phyloP scores from a whole-genome alignment of 1,140 invertebrate species.

The Coelopa frigida region DNA sequence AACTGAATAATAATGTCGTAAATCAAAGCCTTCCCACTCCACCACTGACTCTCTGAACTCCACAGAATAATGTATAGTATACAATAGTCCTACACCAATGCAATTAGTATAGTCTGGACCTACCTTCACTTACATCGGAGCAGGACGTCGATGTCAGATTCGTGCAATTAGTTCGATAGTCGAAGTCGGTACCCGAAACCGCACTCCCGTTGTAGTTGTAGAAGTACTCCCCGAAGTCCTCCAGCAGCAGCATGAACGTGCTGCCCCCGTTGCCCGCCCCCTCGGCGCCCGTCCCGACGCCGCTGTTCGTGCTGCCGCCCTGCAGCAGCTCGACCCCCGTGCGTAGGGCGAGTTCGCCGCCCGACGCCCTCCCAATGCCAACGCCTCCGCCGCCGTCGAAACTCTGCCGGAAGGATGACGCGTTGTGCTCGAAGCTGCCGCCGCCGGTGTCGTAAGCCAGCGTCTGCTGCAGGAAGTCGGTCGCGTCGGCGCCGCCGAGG shows the following conservation, averaged over 20 bases:
- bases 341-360: too few relatives aligned
- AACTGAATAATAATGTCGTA: too few relatives aligned
- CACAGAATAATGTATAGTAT: too few relatives aligned
- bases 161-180: constrained; percentile 21
- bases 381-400: constrained; percentile 2
- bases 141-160: constrained; percentile 8
- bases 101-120: neutral
- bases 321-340: too few relatives aligned
- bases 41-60: too few relatives aligned
- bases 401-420: constrained; percentile 3
- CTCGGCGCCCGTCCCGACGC: neutral
- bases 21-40: too few relatives aligned
- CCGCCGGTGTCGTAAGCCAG: neutral
- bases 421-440: constrained; percentile 1
- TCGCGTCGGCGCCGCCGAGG: constrained; percentile 20
- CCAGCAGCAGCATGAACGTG: constrained; percentile 50
- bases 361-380: neutral
- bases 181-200: constrained; percentile 26
- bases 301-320: too few relatives aligned
- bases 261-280: constrained; percentile 31
- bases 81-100: too few relatives aligned
- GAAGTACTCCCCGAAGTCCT: constrained; percentile 56
- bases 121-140: constrained; percentile 22
- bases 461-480: constrained; percentile 8
- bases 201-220: constrained; percentile 45